Conservation (phyloP, 2,797 vertebrate genomes). For the Artibeus lituratus region DNA sequence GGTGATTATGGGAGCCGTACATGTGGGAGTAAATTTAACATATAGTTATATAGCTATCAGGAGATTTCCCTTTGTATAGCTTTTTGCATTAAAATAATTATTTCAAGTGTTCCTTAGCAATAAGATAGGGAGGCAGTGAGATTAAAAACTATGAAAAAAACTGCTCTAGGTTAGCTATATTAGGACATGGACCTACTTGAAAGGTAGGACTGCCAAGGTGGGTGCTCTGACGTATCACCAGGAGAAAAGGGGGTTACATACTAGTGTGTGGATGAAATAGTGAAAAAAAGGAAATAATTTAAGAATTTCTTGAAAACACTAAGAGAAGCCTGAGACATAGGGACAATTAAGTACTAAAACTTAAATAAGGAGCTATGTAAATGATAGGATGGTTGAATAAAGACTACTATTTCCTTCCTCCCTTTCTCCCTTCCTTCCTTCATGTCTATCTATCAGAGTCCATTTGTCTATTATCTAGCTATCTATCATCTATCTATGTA, state of each 20-base stretch:
- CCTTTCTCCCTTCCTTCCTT: not conserved
- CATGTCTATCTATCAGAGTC: not conserved
- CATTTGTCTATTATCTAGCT: not conserved
- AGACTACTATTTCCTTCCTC: not conserved
- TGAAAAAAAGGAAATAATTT: not conserved
- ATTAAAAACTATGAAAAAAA: not conserved
- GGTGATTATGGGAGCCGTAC: slow-evolving; percentile 6
- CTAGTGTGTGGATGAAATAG: not conserved
- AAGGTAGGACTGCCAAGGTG: not conserved
- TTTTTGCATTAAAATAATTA: not conserved
- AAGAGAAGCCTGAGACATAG: not conserved
- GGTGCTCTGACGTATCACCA: not conserved
- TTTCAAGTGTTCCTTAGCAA: not conserved
- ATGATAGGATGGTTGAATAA: not conserved
- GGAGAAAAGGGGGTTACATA: not conserved
- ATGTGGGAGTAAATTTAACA: not conserved
- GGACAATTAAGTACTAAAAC: not conserved
- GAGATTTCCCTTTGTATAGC: not conserved
- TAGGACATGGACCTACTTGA: not conserved
- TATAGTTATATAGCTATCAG: not conserved
- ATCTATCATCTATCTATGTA: not conserved
- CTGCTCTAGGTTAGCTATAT: not conserved
- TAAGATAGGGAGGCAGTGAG: not conserved
- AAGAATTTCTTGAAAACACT: not conserved
- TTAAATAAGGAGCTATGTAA: not conserved